Evolutionary conservation across 2,888 invertebrate genomes (phyloP).

Genomic region (Carpatolechia fugitivella): DNA sequence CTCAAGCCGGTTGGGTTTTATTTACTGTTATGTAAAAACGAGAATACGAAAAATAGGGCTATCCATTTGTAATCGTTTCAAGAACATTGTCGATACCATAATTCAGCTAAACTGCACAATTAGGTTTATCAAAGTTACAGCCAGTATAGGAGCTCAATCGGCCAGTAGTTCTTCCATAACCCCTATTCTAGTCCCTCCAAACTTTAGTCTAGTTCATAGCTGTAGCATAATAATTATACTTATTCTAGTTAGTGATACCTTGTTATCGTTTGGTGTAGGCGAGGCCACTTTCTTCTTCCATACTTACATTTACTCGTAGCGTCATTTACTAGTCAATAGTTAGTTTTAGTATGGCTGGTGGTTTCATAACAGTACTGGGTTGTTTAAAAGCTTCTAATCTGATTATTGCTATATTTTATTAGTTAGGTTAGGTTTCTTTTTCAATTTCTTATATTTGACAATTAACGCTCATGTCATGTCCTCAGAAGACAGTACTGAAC

Average conservation of each 20-base stretch:
- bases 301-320: slow-evolving; percentile 52
- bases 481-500: too few relatives aligned
- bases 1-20: slow-evolving; percentile 27
- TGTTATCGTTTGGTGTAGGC: slow-evolving; percentile 67
- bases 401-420: too few relatives aligned
- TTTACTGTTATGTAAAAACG: not conserved
- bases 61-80: too few relatives aligned
- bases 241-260: slow-evolving; percentile 29
- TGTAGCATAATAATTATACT: slow-evolving; percentile 25
- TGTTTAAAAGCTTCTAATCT: too few relatives aligned
- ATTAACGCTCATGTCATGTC: too few relatives aligned
- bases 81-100: too few relatives aligned
- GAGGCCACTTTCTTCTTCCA: slow-evolving; percentile 69
- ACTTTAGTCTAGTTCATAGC: slow-evolving; percentile 47
- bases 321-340: slow-evolving; percentile 52
- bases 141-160: not conserved
- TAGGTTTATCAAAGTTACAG: too few relatives aligned
- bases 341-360: slow-evolving; percentile 41
- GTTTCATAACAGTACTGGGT: not conserved
- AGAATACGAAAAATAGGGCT: too few relatives aligned
- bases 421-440: not conserved
- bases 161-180: slow-evolving; percentile 52
- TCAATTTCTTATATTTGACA: not conserved
- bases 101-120: too few relatives aligned
- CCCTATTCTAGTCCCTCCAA: slow-evolving; percentile 70